Evolutionary conservation across 2,888 invertebrate genomes (phyloP), one percentile per base, ranked within the genome.

Genomic region (Macrosiphum euphorbiae): DNA sequence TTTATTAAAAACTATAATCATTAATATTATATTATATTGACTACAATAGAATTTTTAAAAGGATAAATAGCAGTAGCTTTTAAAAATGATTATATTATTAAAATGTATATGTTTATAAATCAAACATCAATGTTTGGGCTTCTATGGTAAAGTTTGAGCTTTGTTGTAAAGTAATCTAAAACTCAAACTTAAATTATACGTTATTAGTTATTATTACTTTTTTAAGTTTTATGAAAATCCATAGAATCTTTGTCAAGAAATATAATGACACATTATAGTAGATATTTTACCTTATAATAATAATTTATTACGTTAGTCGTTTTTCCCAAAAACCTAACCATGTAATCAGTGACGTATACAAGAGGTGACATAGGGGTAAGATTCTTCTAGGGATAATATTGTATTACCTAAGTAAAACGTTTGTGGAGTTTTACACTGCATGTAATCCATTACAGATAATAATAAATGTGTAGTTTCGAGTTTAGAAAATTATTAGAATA

Each of bases 101-200:
- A 78, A 35, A 35, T 35, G 44, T 85, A 28, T 44, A 44, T 85
- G 13, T 28, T 44, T 85, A 85, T 85, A 85, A 85, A 26, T 44
- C 85, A 85, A 44, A 85, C 26, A 47, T 86, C 28, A 20, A 7
- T 44, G 86, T 86, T 78, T 86, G 47, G 16, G 3, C 86, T 86
- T 50, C 28, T 28, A 35, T 78, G 28, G 44, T 13, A 86, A 44
- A 44, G 86, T 47, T 47, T 47, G 28, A 16, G 44, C 44, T 5
- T 44, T 85, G 10, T 85, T 85, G 44, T 28, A 44, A 44, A 85
- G 44, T 85, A 41, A 44, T 85, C 85, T 44, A 41, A 85, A 85
- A 44, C 85, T 85, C 28, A 44, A 85, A 85, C 44, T 44, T 85
- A 85, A 85, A 85, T 85, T 85, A 85, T 44, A 85, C 44, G 26